Conservation (phyloP, 2,113 vertebrate species). For the Odocoileus virginianus region DNA sequence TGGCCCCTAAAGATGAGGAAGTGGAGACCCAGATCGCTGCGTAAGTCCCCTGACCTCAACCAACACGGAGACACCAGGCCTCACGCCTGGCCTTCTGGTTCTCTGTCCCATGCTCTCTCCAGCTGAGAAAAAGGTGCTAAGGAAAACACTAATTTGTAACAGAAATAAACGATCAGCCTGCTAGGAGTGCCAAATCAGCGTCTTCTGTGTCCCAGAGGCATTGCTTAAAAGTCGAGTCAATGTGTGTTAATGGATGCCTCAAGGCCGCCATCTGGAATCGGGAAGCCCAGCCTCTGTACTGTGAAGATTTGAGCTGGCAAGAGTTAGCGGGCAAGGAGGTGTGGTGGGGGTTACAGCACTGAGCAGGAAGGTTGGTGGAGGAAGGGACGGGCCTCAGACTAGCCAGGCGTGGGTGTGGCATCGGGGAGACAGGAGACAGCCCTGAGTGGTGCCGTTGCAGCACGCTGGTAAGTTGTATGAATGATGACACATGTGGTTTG, state of each 20-base stretch:
- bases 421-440: background rate
- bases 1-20: background rate
- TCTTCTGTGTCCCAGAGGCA: background rate
- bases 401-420: background rate
- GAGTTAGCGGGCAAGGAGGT: background rate
- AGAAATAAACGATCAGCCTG: background rate
- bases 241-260: background rate
- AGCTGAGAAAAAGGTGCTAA: background rate
- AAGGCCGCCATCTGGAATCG: background rate
- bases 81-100: background rate
- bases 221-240: background rate
- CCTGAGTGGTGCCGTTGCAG: background rate
- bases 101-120: background rate
- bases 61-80: background rate
- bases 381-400: rapidly evolving
- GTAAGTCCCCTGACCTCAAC: background rate
- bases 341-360: background rate
- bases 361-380: background rate
- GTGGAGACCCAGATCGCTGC: background rate
- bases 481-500: background rate
- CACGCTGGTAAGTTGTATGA: background rate
- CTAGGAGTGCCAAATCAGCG: background rate
- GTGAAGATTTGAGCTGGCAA: background rate
- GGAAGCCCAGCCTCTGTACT: background rate
- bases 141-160: background rate